These are phyloP conservation scores for Octonoba sinensis DNA, from an alignment of 2,888 invertebrate species.

Conservation along the genomic window DNA sequence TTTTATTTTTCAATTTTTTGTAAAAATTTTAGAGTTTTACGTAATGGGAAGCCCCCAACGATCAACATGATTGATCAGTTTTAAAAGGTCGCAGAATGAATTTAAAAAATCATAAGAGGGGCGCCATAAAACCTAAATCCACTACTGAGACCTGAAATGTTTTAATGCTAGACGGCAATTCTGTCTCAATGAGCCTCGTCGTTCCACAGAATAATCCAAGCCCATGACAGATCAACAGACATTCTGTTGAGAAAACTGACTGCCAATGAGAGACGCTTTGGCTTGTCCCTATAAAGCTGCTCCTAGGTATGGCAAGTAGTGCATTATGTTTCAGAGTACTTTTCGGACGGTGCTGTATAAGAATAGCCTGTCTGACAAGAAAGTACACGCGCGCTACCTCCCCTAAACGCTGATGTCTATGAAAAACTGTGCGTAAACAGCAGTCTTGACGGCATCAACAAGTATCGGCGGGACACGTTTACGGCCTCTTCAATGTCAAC, in stretches of 20 bases:
- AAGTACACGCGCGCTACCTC: neutral
- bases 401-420: neutral
- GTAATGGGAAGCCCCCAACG: no score
- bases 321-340: neutral
- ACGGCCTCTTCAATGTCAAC: neutral
- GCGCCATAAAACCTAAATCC: no score
- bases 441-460: neutral
- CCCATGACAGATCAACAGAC: conserved; percentile 1
- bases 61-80: no score
- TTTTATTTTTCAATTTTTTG: no score
- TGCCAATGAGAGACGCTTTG: conserved; percentile 1
- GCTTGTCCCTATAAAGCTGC: neutral
- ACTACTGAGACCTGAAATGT: no score
- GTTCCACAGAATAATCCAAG: conserved; percentile 1
- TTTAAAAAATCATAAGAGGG: no score
- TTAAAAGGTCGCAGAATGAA: no score
- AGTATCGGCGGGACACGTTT: neutral
- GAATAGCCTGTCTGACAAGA: neutral
- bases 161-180: no score
- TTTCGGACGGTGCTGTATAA: no score
- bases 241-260: conserved; percentile 13
- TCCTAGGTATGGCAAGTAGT: neutral
- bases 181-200: conserved; percentile 7
- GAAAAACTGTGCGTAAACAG: no score
- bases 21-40: no score